Base-by-base conservation (phyloP, 2,888 invertebrate genomes). In the Drosophila gaucha region DNA sequence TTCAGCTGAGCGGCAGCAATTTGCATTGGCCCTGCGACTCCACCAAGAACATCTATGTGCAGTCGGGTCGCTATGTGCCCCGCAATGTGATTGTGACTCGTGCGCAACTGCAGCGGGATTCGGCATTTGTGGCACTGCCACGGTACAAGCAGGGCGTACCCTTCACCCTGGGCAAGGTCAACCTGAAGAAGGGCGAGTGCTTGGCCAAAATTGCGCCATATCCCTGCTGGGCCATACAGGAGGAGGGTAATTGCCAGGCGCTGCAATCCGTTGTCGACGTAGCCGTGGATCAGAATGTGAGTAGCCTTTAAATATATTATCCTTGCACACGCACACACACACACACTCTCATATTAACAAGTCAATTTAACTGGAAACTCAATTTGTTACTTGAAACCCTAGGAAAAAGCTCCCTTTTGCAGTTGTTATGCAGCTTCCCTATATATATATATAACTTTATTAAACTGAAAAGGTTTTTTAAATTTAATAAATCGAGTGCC, bases 201-300 rank as follows among this genome's bases (percentile, higher is more conserved):
- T 88, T 93, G 50, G 92, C 94, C 2, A 90, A 91, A 79, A 92
- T 94, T 76, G 92, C 92, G 74, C 95, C 95, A 16, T 95, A 94
- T 92, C 95, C 94, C 56, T 94, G 93, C 90, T 95, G 95, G 94
- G 93, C 93, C 63, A 93, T 94, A 84, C 95, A 96, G 91, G 95
- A 95, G 91, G 95, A 95, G 92, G 94, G 94, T 38, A 93, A 94
- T 90, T 94, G 95, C 86, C 93, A 93, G 80, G 95, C 95, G 71
- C 92, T 94, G 63, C 95, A 96, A 91, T 95, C 95, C 84, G 95
- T 93, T 55, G 94, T 94, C 71, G 95, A 95, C 91, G 92, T 95
- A 80, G 93, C 93, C 80, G 88, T 94, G 68, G 94, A 94, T 92
- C 92, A 93, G 55, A 92, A 92, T 89, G 92, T 92, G 86, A 90